phyloP scores from a whole-genome alignment of 2,888 invertebrate genomes.

The Tiphia femorata region DNA sequence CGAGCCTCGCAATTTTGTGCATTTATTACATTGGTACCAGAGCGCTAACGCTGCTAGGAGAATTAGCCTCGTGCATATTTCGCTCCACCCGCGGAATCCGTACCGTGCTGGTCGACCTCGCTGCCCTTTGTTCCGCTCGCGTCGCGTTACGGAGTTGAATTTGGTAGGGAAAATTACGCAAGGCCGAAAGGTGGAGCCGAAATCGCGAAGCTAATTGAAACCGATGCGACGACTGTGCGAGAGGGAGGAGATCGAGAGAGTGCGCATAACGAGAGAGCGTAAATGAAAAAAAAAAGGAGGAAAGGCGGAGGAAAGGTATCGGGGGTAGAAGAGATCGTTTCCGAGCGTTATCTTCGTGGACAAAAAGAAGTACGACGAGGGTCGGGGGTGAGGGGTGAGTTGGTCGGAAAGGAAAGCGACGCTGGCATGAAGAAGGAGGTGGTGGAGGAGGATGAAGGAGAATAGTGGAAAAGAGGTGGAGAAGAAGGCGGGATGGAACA shows the following conservation, averaged over 20 bases:
- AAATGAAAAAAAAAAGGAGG: background rate
- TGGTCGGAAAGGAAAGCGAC: too few species aligned
- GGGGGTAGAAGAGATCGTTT: slow-evolving; percentile 14
- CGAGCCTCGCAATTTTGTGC: too few species aligned
- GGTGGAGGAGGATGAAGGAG: background rate
- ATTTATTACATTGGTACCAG: too few species aligned
- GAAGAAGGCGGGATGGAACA: background rate
- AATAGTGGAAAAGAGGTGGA: slow-evolving; percentile 27
- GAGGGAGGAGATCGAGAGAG: background rate
- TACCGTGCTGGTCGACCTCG: background rate
- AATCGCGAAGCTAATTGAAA: too few species aligned
- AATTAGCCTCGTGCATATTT: too few species aligned
- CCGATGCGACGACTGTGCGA: too few species aligned
- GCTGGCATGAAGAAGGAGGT: slow-evolving; percentile 1
- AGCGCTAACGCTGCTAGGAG: too few species aligned
- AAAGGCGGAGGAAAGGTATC: slow-evolving; percentile 5
- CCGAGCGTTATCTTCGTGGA: slow-evolving; percentile 22
- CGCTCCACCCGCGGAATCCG: too few species aligned
- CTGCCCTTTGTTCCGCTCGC: background rate
- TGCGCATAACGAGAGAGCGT: background rate
- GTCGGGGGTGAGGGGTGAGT: too few species aligned
- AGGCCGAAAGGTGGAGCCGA: too few species aligned
- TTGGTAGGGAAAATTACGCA: too few species aligned
- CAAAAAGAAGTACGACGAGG: background rate
- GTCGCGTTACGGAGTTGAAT: background rate